Base-by-base conservation (phyloP, 2,113 vertebrate genomes). In the Dasyurus viverrinus region DNA sequence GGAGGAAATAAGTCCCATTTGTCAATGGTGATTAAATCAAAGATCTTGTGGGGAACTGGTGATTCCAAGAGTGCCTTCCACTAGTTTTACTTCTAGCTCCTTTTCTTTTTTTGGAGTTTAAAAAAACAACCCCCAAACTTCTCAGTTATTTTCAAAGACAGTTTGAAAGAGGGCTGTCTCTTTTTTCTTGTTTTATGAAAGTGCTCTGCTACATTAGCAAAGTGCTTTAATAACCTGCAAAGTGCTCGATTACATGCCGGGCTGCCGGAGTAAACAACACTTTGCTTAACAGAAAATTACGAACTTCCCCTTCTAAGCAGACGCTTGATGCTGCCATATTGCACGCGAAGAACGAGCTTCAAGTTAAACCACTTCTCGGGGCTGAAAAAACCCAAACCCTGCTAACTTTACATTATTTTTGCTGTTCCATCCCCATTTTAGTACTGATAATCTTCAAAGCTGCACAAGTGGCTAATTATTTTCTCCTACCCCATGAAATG, bases 261-360 rank as follows among this genome's bases (percentile, higher is more conserved):
- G 68, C n/a, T 97, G 92, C 54, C 68, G 36, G 92, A 97, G 97
- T 96, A 98, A 98, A 98, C 92, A 97, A 95, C 93, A 96, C 97
- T 98, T 98, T 97, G 96, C 97, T 97, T 97, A 98, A 97, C 97
- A 97, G 97, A 98, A 98, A 97, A 98, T 97, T 98, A 98, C 96
- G 96, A 98, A 98, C 96, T 98, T 98, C 96, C 94, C 76, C 96
- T 98, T 97, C 98, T 94, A 98, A 98, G 97, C 54, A 90, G 94
- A 97, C 97, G 95, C 97, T 97, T 97, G 89, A 96, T 97, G 95
- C 94, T 96, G 36, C 60, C 30, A 19, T n/a, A 93, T 95, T 92
- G 53, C 97, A 76, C 96, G 96, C 91, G 96, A 97, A 97, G 95
- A 95, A 84, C 93, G 68, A 76, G 92, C 97, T 91, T 97, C 96